Conservation (phyloP, 2,888 invertebrate genomes). For the Cylindroiulus punctatus region DNA sequence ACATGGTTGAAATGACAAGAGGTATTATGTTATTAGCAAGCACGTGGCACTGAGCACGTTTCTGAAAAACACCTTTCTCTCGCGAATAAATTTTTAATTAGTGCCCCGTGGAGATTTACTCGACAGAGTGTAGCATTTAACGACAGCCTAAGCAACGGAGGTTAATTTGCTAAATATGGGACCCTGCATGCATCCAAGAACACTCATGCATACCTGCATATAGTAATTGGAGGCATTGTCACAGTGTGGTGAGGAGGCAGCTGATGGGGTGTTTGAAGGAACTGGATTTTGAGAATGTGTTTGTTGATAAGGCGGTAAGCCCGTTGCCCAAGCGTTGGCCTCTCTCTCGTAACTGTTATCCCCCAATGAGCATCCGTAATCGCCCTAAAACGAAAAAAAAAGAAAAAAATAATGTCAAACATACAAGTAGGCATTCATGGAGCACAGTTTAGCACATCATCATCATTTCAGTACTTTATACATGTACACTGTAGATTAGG, state of each 20-base stretch:
- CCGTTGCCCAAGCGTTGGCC: constrained; percentile 48
- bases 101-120: background rate
- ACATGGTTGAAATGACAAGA: too few relatives aligned
- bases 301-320: constrained; percentile 51
- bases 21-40: background rate
- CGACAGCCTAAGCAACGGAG: background rate
- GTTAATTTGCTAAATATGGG: background rate
- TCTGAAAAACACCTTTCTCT: background rate
- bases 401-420: too few relatives aligned
- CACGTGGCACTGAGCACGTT: background rate
- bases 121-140: background rate
- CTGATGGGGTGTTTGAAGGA: constrained; percentile 30
- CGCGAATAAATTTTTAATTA: background rate
- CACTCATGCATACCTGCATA: constrained; percentile 51
- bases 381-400: constrained; percentile 50
- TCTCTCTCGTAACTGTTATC: constrained; percentile 53
- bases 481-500: too few relatives aligned
- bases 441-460: too few relatives aligned
- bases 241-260: constrained; percentile 52
- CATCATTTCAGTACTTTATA: too few relatives aligned
- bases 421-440: too few relatives aligned
- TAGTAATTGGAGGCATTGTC: constrained; percentile 54
- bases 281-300: constrained; percentile 44
- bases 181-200: background rate
- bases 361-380: constrained; percentile 52